These are phyloP conservation scores for Imbricaverruca yamaguchii DNA, from an alignment of 2,888 invertebrate species.

Conservation along the genomic window DNA sequence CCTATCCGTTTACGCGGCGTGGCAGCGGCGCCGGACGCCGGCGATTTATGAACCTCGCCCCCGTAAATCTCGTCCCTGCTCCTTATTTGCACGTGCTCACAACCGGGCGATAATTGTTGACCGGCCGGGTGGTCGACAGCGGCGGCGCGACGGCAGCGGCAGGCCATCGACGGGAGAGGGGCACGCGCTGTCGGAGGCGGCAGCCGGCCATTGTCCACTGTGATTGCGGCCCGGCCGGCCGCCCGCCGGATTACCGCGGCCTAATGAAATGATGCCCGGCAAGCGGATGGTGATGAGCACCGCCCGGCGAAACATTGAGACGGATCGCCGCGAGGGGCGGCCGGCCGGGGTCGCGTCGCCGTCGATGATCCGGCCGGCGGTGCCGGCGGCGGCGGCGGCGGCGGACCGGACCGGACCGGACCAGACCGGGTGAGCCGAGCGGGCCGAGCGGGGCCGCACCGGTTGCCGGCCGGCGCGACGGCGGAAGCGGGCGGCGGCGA, in stretches of 20 bases:
- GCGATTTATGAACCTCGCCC: background rate
- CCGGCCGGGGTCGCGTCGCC: no score
- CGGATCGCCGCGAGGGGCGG: background rate
- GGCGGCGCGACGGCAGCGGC: background rate
- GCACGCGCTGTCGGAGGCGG: background rate
- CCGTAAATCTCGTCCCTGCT: background rate
- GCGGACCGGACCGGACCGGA: background rate
- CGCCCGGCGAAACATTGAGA: slow-evolving; percentile 11
- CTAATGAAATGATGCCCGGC: slow-evolving; percentile 16
- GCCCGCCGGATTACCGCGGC: background rate
- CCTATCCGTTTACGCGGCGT: slow-evolving; percentile 1
- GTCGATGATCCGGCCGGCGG: no score
- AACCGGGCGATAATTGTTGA: background rate
- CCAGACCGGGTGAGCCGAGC: no score
- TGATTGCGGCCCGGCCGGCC: background rate
- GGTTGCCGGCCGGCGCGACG: background rate
- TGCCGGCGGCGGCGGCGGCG: background rate
- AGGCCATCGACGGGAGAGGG: background rate
- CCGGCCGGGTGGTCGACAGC: background rate
- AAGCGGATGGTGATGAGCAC: slow-evolving; percentile 5
- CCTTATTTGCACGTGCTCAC: background rate
- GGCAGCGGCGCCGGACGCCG: background rate
- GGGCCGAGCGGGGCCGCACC: no score
- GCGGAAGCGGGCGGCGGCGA: background rate
- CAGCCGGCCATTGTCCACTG: slow-evolving; percentile 1